phyloP scores from a whole-genome alignment of 2,888 invertebrate species.

The Diplolepis rosae region DNA sequence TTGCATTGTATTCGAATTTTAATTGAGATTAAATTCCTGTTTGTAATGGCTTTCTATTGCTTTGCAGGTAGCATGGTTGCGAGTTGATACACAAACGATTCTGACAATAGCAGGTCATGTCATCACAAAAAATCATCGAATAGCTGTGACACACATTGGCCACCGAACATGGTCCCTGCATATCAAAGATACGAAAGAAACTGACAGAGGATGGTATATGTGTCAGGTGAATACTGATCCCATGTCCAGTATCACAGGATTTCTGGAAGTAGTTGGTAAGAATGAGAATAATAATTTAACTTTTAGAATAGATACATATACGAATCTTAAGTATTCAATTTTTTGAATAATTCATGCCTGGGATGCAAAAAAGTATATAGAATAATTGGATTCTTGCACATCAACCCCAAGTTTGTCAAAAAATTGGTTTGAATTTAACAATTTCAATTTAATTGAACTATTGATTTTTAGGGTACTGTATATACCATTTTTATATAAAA shows the following conservation, averaged over 20 bases:
- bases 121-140: slow-evolving; percentile 75
- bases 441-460: too few relatives aligned
- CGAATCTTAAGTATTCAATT: too few relatives aligned
- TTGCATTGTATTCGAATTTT: too few relatives aligned
- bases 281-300: not conserved
- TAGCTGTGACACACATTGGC: slow-evolving; percentile 73
- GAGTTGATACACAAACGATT: slow-evolving; percentile 75
- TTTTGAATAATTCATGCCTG: not conserved
- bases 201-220: slow-evolving; percentile 75
- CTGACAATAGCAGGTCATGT: slow-evolving; percentile 75
- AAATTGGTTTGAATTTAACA: too few relatives aligned
- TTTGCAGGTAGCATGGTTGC: slow-evolving; percentile 75
- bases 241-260: slow-evolving; percentile 75
- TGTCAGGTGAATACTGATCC: slow-evolving; percentile 74
- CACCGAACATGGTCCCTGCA: slow-evolving; percentile 75
- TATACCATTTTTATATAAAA: too few relatives aligned
- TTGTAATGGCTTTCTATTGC: slow-evolving; percentile 33
- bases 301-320: too few relatives aligned
- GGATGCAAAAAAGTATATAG: too few relatives aligned
- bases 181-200: slow-evolving; percentile 74
- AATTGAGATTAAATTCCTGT: too few relatives aligned
- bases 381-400: too few relatives aligned
- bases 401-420: too few relatives aligned
- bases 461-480: too few relatives aligned
- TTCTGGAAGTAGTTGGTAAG: slow-evolving; percentile 76